Evolutionary conservation across 2,113 vertebrate species (phyloP).

Genomic region (Ondatra zibethicus): DNA sequence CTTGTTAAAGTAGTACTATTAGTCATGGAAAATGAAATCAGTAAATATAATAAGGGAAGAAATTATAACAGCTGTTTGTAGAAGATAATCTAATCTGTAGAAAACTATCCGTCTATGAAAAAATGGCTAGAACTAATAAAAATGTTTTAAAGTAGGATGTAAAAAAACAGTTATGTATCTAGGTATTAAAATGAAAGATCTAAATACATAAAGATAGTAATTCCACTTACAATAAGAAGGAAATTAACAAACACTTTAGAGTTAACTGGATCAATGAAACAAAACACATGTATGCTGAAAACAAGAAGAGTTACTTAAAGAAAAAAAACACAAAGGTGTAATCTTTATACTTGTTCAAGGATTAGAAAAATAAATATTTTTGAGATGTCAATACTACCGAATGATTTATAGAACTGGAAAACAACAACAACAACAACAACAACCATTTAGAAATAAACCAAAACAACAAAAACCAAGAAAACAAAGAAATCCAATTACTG

Average conservation of each 20-base stretch:
- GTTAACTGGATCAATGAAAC: not conserved
- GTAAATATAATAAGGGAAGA: not conserved
- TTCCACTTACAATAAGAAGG: not conserved
- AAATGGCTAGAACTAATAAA: not conserved
- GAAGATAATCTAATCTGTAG: not conserved
- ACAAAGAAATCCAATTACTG: not conserved
- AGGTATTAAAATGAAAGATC: not conserved
- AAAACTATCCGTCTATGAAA: not conserved
- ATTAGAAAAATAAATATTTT: not conserved
- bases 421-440: not conserved
- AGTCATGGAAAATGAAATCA: not conserved
- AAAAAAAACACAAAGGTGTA: no score
- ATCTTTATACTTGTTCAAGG: not conserved
- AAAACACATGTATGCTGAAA: not conserved
- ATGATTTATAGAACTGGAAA: not conserved
- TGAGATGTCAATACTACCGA: not conserved
- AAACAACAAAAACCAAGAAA: not conserved
- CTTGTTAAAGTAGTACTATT: not conserved
- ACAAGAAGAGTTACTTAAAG: not conserved
- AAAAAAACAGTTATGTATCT: not conserved
- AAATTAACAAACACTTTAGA: not conserved
- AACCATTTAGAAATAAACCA: not conserved
- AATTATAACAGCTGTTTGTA: not conserved
- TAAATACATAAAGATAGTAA: not conserved
- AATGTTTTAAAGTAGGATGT: not conserved